Evolutionary conservation across 1,140 invertebrate species (phyloP), one percentile per base, ranked within the genome.

Genomic region (Drosophila triauraria): DNA sequence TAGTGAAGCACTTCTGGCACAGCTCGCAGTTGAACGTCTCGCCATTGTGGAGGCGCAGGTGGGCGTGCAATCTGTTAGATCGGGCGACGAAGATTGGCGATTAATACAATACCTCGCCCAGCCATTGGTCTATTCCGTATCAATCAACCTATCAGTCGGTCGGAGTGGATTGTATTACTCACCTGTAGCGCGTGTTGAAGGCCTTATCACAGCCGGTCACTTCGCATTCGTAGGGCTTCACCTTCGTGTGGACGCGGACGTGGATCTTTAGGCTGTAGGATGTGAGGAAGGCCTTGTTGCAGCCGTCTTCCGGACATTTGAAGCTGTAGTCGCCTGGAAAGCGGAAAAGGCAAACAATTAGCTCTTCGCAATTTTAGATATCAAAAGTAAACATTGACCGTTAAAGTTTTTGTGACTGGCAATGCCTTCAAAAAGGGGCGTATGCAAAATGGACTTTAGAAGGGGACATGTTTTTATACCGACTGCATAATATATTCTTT

Each of bases 251-350:
- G 59, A 99, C 98, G 80, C 98, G 94, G 63, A 98, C 95, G 93
- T 99, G 98, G 80, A 99, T 98, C 94, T 98, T 98, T 63, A 99
- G 94, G 93, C 97, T 98, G 94, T 99, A 99, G 38, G 97, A 99
- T 12, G 98, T 99, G 25, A 99, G 94, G 94, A 99, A 99, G 56
- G 97, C 96, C 94, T 99, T 99, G 46, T 96, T 96, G 94, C 98
- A 99, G 74, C 95, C 95, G 63, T 95, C 94, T 93, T 98, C 96
- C 32, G 96, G 95, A 93, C 98, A 99, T 93, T 97, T 96, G 94
- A 99, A 99, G 86, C 96, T 96, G 94, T 97, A 99, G 94, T 99
- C 98, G 90, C 98, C 98, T 98, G 94, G 3, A 67, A 51, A 20
- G 12, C 42, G 23, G 9, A 54, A 12, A 51, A 17, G 10, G 4